Evolutionary conservation across 2,888 invertebrate genomes (phyloP), one percentile per base, ranked within the genome.

Genomic region (Caenorhabditis wallacei): DNA sequence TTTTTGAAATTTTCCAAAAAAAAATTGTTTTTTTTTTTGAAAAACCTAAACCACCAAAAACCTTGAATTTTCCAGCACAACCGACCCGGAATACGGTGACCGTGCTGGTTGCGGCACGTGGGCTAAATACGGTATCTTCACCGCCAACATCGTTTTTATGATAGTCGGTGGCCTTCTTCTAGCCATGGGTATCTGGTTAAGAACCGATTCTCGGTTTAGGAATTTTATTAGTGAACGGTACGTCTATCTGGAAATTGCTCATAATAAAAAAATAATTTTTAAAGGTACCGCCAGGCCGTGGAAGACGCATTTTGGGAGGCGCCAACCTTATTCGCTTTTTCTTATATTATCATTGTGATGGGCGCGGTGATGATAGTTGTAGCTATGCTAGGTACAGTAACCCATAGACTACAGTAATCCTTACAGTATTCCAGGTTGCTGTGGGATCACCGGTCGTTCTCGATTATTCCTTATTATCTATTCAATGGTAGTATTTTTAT

Each of bases 281-380:
- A n/a, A n/a, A 87, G 87, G 59, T 91, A 91, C 70, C 89, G 90
- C 1, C 90, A 90, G 71, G 90, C 87, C 22, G 91, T 91, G 5
- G 79, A 89, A 54, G 88, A 90, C 22, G 90, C 91, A 0, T 91
- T 91, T 61, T 91, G 91, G 91, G 87, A 90, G 64, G 91, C 91
- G 3, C 90, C 90, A 8, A 90, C 91, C n/a, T 59, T 90, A 10
- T 90, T 89, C 75, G 80, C 88, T 7, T 91, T 92, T 54, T 91
- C 90, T n/a, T 91, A 92, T 70, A 88, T 91, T 51, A 81, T 91
- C n/a, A 90, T 92, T 53, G 86, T 90, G 2, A 82, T 91, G 43
- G 90, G 91, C 1, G 82, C 83, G 2, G 81, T 74, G 16, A 89
- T 90, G 89, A 87, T 92, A 16, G 86, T 92, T 11, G 87, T 89